phyloP scores from a whole-genome alignment of 2,113 vertebrate species.

The Athene noctua region DNA sequence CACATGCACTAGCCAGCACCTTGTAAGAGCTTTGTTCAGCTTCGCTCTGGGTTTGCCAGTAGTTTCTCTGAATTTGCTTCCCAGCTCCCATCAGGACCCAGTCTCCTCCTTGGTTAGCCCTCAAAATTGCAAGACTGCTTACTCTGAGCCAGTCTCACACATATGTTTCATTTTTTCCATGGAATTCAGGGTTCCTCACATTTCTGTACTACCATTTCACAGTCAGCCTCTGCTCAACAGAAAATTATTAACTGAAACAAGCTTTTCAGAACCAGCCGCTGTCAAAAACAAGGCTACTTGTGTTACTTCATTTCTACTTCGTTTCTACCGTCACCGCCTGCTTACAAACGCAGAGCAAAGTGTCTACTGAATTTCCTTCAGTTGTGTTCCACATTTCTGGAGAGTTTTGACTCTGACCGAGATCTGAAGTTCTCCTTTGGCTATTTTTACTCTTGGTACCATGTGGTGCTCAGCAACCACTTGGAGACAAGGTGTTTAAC shows the following conservation, averaged over 20 bases:
- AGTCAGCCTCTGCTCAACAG: not conserved
- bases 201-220: not conserved
- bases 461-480: not conserved
- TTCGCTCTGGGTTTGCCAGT: not conserved
- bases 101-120: not conserved
- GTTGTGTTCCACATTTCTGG: not conserved
- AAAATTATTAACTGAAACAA: not conserved
- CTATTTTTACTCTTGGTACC: not conserved
- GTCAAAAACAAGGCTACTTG: not conserved
- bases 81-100: not conserved
- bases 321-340: not conserved
- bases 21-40: not conserved
- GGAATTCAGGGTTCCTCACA: not conserved
- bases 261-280: not conserved
- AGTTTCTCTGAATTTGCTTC: not conserved
- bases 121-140: not conserved
- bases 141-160: not conserved
- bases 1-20: not conserved
- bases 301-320: not conserved
- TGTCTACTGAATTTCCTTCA: not conserved
- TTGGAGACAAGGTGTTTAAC: not conserved
- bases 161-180: not conserved
- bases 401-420: not conserved
- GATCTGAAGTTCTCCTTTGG: not conserved
- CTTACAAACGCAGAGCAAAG: not conserved